Evolutionary conservation across 2,888 invertebrate species (phyloP).

Genomic region (Gymnocheta viridis): DNA sequence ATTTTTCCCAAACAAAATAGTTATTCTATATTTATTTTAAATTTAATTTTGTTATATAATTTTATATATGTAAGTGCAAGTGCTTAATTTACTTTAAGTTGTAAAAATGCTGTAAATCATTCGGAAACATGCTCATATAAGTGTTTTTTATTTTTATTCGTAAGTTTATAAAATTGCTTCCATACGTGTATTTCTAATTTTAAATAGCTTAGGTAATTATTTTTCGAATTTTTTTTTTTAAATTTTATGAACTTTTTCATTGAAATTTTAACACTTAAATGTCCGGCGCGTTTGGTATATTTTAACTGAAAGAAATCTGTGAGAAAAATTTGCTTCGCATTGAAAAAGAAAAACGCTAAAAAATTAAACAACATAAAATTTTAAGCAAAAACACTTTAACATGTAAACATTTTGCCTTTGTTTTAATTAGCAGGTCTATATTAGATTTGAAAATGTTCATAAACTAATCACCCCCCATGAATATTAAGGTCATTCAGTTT

Average conservation of each 20-base stretch:
- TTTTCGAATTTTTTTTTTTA: background rate
- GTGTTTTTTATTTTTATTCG: background rate
- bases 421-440: background rate
- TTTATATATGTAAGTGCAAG: slow-evolving; percentile 56
- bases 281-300: slow-evolving; percentile 10
- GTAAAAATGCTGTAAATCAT: slow-evolving; percentile 35
- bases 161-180: background rate
- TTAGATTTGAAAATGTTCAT: background rate
- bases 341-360: background rate
- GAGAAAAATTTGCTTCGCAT: background rate
- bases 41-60: slow-evolving; percentile 8
- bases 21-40: slow-evolving; percentile 15
- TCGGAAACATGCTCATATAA: slow-evolving; percentile 29
- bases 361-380: background rate
- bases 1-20: slow-evolving; percentile 26
- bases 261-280: slow-evolving; percentile 8
- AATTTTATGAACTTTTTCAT: background rate
- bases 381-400: background rate
- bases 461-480: no score
- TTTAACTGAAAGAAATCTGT: slow-evolving; percentile 35
- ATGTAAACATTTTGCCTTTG: background rate
- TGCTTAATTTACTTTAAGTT: slow-evolving; percentile 51
- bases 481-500: no score
- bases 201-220: slow-evolving; percentile 2
- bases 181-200: background rate